Conservation (phyloP, 2,113 vertebrate species). For the Phaethon lepturus region DNA sequence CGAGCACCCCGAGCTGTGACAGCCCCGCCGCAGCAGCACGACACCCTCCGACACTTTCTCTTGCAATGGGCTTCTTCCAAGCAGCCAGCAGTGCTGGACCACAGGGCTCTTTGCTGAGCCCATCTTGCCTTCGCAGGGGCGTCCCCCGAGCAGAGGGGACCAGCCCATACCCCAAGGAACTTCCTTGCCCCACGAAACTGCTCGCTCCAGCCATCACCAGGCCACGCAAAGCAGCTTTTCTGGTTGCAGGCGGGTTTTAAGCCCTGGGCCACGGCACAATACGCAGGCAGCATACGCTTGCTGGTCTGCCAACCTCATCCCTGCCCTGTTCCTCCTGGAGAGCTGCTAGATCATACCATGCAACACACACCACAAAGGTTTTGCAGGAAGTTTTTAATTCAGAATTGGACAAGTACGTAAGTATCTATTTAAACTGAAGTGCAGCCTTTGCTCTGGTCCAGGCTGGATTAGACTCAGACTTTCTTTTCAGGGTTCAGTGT, state of each 20-base stretch:
- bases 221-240: not conserved
- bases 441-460: not conserved
- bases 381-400: conserved; percentile 13
- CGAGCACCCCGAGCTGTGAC: too few relatives aligned
- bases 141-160: not conserved
- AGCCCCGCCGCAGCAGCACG: not conserved
- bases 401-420: not conserved
- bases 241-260: not conserved
- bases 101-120: not conserved
- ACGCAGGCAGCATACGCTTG: not conserved
- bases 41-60: not conserved
- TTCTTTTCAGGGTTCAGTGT: not conserved
- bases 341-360: not conserved
- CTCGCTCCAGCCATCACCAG: not conserved
- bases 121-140: not conserved
- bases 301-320: not conserved
- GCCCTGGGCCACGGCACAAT: fast-evolving
- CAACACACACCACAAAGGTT: not conserved
- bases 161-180: not conserved
- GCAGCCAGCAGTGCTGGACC: fast-evolving
- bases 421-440: not conserved
- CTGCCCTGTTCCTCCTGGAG: not conserved
- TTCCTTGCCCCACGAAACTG: not conserved
- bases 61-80: not conserved
- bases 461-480: not conserved